These are phyloP conservation scores for Thamnophis elegans DNA, from an alignment of 2,797 vertebrate genomes.

Conservation along the genomic window DNA sequence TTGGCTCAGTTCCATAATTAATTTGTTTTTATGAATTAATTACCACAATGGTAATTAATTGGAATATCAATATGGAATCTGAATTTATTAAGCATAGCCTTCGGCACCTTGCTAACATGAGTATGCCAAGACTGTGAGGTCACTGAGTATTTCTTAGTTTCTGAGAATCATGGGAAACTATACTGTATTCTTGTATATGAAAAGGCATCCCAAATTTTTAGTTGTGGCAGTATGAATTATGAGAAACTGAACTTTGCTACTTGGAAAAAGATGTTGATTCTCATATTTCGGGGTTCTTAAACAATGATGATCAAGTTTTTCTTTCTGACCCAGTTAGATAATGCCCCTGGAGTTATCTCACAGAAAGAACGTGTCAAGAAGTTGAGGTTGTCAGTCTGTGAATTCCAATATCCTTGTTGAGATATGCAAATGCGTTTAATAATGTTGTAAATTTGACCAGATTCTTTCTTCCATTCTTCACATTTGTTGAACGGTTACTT, in stretches of 20 bases:
- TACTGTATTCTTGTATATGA: neutral
- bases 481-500: neutral
- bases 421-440: neutral
- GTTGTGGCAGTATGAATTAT: neutral
- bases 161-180: neutral
- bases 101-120: neutral
- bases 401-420: neutral
- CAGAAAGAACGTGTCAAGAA: neutral
- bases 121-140: neutral
- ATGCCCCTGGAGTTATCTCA: neutral
- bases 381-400: neutral
- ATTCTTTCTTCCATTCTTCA: neutral
- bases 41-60: neutral
- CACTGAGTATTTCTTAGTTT: neutral
- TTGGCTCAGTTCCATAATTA: neutral
- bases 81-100: neutral
- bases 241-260: neutral
- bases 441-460: neutral
- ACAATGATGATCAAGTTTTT: neutral
- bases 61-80: neutral
- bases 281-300: neutral
- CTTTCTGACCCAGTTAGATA: neutral
- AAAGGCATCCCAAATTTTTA: neutral
- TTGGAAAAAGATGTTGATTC: neutral
- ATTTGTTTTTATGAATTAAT: neutral